Evolutionary conservation across 2,888 invertebrate genomes (phyloP), one percentile per base, ranked within the genome.

Genomic region (Hemithea aestivaria): DNA sequence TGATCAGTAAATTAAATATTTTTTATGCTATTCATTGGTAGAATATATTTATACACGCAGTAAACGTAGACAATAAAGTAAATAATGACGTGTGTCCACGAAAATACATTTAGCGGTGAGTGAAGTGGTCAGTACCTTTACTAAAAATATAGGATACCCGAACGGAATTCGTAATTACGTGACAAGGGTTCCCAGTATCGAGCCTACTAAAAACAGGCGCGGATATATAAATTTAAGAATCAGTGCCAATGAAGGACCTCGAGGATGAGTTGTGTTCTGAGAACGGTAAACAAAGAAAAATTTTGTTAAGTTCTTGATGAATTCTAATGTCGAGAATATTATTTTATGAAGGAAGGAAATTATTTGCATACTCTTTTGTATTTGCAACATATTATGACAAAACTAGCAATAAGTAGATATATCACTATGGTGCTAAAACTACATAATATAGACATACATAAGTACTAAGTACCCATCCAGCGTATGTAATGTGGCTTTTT

Each of bases 211-310:
- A 43, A 45, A 33, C 38, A 37, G 40, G 43, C 44, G 38, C 51
- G 49, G 49, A 52, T 37, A 52, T 52, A 52, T 52, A 52, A 52
- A 52, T 52, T 49, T 37, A 40, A 49, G 40, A 41, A 49, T 51
- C 44, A 42, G 48, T 51, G 37, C 30, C 51, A 49, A 43, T 43
- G 39, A 45, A 45, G 5, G 33, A 36, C 42, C 6, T 34, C 20
- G 41, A 45, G 27, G 41, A 38, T 51, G 35, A 42, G 39, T 25
- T 21, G 25, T 16, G 16, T 16, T 16, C 16, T 16, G 16, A 16
- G 16, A 16, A 16, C 5, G 16, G 16, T 16, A 16, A 16, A 16
- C 16, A 16, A 16, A 16, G 16, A 26, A 26, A n/a, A 22, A 21
- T 9, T 29, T 16, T 2, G 16, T 16, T 4, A 5, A 5, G 16